phyloP scores from a whole-genome alignment of 1,140 invertebrate genomes.

The Drosophila carrolli region DNA sequence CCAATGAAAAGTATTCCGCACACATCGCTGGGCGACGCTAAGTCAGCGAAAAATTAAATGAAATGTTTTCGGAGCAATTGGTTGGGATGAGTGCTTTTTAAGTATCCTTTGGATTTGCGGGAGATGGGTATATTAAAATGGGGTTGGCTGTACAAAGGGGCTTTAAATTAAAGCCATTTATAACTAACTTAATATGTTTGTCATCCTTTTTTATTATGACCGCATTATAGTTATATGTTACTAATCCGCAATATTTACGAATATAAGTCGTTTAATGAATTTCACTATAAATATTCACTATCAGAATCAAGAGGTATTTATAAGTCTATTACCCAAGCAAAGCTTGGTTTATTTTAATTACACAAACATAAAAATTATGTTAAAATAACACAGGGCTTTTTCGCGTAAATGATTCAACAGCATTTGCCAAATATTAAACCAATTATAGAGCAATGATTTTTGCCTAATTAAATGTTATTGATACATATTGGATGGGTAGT shows the following conservation, averaged over 20 bases:
- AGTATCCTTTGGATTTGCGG: not conserved
- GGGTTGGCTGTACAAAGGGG: too few relatives aligned
- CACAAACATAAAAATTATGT: not conserved
- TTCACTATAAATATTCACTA: not conserved
- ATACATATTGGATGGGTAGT: not conserved
- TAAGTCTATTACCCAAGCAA: not conserved
- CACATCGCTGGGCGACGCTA: conserved; percentile 41
- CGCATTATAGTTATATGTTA: too few relatives aligned
- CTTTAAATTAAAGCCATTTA: not conserved
- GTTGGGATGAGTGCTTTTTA: not conserved
- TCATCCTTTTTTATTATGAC: too few relatives aligned
- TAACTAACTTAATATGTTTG: not conserved
- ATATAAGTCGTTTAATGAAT: not conserved
- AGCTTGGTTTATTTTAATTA: not conserved
- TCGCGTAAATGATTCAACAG: not conserved
- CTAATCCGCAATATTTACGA: too few relatives aligned
- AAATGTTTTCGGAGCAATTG: conserved; percentile 18
- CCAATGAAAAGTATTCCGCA: conserved; percentile 30
- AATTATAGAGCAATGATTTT: conserved; percentile 14
- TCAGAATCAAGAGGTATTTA: not conserved
- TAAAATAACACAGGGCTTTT: not conserved
- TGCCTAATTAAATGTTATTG: conserved; percentile 27
- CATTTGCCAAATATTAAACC: not conserved
- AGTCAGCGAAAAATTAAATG: conserved; percentile 41
- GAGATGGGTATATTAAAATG: not conserved